A percentile compares a stretch with the other conserved stretches of the same genome.
phyloP scores from a whole-genome alignment of 2,888 invertebrate species.

The Celastrina argiolus region DNA sequence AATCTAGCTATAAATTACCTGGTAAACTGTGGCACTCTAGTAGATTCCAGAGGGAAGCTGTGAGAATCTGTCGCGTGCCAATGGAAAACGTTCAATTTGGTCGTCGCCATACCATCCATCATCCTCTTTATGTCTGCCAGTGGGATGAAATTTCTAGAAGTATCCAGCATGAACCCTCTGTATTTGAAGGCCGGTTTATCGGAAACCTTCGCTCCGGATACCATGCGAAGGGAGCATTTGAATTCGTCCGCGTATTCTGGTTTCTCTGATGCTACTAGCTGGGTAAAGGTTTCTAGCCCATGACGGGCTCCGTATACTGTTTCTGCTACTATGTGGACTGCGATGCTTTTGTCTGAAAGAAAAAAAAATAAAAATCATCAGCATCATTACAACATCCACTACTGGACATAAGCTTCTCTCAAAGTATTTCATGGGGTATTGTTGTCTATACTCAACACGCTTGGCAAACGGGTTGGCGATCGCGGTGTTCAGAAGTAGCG shows the following conservation, averaged over 20 bases:
- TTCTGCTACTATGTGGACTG: constrained; percentile 74
- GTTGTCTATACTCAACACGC: no score
- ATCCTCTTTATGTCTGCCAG: constrained; percentile 82
- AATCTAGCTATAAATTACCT: constrained; percentile 63
- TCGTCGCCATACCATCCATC: constrained; percentile 90
- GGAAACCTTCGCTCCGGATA: constrained; percentile 79
- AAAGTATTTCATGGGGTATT: no score
- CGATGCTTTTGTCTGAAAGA: constrained; percentile 65
- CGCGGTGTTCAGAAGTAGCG: no score
- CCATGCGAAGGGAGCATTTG: constrained; percentile 77
- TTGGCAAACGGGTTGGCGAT: no score
- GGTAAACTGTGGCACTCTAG: constrained; percentile 85
- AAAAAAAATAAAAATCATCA: no score
- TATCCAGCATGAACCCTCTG: constrained; percentile 92
- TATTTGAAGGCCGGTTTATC: constrained; percentile 91
- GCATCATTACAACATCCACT: no score
- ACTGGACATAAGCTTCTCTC: no score
- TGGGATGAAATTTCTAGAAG: constrained; percentile 91
- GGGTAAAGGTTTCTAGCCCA: constrained; percentile 85
- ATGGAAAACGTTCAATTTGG: constrained; percentile 94
- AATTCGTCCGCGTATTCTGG: constrained; percentile 43
- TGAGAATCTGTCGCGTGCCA: constrained; percentile 96
- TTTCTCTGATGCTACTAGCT: constrained; percentile 74
- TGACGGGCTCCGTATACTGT: constrained; percentile 87
- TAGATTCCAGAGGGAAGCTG: constrained; percentile 91